A percentile compares a stretch with the other conserved stretches of the same genome.
Conservation (phyloP, 2,888 invertebrate genomes). For the Chromoteleia sp. region DNA sequence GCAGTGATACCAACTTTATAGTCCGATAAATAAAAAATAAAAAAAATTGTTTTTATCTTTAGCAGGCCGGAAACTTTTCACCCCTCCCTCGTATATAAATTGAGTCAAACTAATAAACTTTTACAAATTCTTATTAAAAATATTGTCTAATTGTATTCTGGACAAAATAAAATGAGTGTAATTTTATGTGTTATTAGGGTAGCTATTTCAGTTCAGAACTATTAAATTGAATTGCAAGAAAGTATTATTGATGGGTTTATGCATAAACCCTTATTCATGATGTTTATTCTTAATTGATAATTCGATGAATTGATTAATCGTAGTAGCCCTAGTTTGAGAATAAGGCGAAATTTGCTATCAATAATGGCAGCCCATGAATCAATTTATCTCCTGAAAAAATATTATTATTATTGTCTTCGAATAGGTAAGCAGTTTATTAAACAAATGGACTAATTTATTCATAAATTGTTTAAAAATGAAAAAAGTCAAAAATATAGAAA, state of each 20-base stretch:
- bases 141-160: conserved; percentile 11
- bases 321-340: conserved; percentile 30
- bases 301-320: conserved; percentile 44
- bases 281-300: conserved; percentile 9
- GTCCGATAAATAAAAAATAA: background rate
- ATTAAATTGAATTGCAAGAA: background rate
- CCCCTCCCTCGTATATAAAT: background rate
- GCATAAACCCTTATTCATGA: background rate
- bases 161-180: background rate
- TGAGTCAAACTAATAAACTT: background rate
- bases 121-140: too few relatives aligned
- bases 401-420: conserved; percentile 14
- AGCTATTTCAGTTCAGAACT: background rate
- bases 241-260: background rate
- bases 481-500: too few relatives aligned
- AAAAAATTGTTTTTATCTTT: too few relatives aligned
- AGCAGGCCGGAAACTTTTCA: too few relatives aligned
- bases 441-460: too few relatives aligned
- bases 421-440: background rate
- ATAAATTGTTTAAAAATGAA: too few relatives aligned
- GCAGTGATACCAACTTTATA: too few relatives aligned
- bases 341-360: conserved; percentile 43
- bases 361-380: conserved; percentile 28
- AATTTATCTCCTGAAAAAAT: background rate
- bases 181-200: too few relatives aligned